Evolutionary conservation across 2,888 invertebrate genomes (phyloP).

Genomic region (Lepidochrysops patricia): DNA sequence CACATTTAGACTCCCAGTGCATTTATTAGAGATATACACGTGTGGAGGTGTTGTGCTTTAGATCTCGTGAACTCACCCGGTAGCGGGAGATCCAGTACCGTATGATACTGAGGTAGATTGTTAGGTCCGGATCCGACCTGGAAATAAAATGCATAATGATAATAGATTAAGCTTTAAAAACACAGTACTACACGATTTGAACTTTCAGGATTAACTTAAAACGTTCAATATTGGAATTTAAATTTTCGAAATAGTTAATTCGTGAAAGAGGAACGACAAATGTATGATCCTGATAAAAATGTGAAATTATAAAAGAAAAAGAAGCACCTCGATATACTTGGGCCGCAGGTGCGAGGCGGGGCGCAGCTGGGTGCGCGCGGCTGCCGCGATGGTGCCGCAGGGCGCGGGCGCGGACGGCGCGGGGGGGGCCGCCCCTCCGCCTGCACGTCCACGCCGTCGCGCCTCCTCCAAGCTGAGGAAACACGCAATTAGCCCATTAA

Average conservation of each 20-base stretch:
- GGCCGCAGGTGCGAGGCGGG: slow-evolving; percentile 72
- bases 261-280: too few relatives aligned
- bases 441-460: slow-evolving; percentile 45
- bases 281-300: too few relatives aligned
- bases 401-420: slow-evolving; percentile 27
- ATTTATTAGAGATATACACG: too few relatives aligned
- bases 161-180: too few relatives aligned
- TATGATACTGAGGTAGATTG: slow-evolving; percentile 91
- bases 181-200: too few relatives aligned
- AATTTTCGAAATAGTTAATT: too few relatives aligned
- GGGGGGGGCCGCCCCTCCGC: slow-evolving; percentile 16
- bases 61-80: slow-evolving; percentile 54
- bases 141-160: too few relatives aligned
- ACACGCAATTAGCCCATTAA: not conserved
- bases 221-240: too few relatives aligned
- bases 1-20: not conserved
- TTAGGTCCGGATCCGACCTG: slow-evolving; percentile 90
- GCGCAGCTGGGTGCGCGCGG: slow-evolving; percentile 47
- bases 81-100: slow-evolving; percentile 89
- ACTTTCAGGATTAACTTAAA: too few relatives aligned
- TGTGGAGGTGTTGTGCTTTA: too few relatives aligned
- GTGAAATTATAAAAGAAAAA: too few relatives aligned
- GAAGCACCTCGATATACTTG: slow-evolving; percentile 82
- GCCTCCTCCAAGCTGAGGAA: slow-evolving; percentile 55
- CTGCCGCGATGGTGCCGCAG: slow-evolving; percentile 39